Evolutionary conservation across 2,888 invertebrate species (phyloP), one percentile per base, ranked within the genome.

Genomic region (Glomeris marginata): DNA sequence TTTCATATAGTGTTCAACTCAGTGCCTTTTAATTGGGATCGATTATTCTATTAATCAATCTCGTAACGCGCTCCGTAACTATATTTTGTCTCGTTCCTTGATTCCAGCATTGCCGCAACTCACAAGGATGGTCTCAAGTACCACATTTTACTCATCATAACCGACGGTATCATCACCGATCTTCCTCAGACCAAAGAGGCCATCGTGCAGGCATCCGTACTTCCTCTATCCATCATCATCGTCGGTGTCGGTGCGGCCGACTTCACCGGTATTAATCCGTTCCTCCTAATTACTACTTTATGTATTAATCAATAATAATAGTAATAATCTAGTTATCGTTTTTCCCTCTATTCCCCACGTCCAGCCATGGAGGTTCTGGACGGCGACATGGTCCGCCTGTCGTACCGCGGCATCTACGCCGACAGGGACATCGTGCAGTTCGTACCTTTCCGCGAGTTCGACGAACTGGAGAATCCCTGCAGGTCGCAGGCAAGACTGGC

Each of bases 101-200:
- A n/a, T n/a, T n/a, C 42, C 54, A 66, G 66, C 51, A 72, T 73
- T 65, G 74, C 74, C 2, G 53, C 63, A 21, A 60, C 66, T 18
- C 64, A 66, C 54, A 59, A 61, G 51, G 70, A 71, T 60, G 74
- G 74, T 5, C 64, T 68, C 44, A 65, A 70, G 55, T 77, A 77
- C 60, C 74, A 73, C 63, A 73, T 76, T 41, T 65, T 77, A 40
- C 66, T 77, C 40, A 76, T 77, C 50, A 68, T 77, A 42, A 77
- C 77, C 1, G 77, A 76, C 61, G 76, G 76, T 2, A 71, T 75
- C 40, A 76, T 77, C 52, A 73, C 74, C 2, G 77, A 77, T 60
- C 73, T 77, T 69, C 64, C 64, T 3, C 66, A 68, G 56, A 74
- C 73, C 0, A 69, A 68, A 53, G 63, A 66, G 59, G 70, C 65